These are phyloP conservation scores for Petrosia ficiformis DNA, from an alignment of 37 sponge, comb jelly and placozoan species.

Conservation along the genomic window DNA sequence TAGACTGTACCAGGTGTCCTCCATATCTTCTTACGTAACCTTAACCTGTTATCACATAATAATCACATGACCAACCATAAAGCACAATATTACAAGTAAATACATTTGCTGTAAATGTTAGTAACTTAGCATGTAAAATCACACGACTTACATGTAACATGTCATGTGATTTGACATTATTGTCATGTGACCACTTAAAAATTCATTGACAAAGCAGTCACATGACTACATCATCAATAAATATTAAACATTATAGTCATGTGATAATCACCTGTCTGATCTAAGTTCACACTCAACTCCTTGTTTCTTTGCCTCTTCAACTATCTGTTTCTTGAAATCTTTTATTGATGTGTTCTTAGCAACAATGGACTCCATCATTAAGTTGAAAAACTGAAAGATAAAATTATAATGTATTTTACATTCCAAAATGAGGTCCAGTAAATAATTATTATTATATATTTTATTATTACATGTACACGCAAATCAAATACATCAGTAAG, in stretches of 20 bases:
- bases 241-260: background rate
- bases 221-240: too few species aligned
- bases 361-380: constrained; percentile 79
- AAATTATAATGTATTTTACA: too few species aligned
- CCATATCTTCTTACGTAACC: constrained; percentile 91
- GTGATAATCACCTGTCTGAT: constrained; percentile 37
- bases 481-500: too few species aligned
- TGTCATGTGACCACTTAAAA: background rate
- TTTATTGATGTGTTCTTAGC: constrained; percentile 67
- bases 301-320: constrained; percentile 52
- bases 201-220: background rate
- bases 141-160: background rate
- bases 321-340: constrained; percentile 68
- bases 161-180: background rate
- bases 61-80: too few species aligned
- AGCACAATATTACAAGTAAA: background rate
- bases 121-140: background rate
- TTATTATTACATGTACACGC: too few species aligned
- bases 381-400: constrained; percentile 59
- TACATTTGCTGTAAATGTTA: too few species aligned
- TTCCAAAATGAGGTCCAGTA: too few species aligned
- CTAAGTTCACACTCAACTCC: constrained; percentile 25
- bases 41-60: constrained; percentile 61
- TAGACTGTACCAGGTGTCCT: constrained; percentile 68
- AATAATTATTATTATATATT: too few species aligned